Conservation (phyloP, 2,888 invertebrate genomes). For the Hypsopygia costalis region DNA sequence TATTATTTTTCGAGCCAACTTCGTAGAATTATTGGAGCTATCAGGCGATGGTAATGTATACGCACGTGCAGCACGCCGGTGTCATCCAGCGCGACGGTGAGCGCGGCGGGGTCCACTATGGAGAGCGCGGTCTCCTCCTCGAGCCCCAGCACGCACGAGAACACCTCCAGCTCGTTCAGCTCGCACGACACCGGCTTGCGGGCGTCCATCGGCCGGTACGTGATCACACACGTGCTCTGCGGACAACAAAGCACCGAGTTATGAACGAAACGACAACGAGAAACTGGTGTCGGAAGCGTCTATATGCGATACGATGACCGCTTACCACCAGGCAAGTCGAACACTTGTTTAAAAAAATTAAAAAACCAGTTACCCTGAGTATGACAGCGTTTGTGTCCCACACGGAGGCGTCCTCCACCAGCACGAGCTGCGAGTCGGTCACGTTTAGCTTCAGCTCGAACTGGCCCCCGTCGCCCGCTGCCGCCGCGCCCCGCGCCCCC, state of each 20-base stretch:
- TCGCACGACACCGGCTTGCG: constrained; percentile 92
- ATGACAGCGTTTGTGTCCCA: constrained; percentile 97
- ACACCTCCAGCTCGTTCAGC: constrained; percentile 94
- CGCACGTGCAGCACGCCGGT: constrained; percentile 70
- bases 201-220: constrained; percentile 85
- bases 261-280: too few relatives aligned
- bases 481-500: constrained; percentile 17
- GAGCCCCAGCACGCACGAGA: constrained; percentile 93
- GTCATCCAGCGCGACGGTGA: constrained; percentile 85
- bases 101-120: constrained; percentile 95
- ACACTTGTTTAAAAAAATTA: too few relatives aligned
- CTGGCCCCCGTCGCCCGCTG: constrained; percentile 39
- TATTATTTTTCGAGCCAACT: too few relatives aligned
- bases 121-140: constrained; percentile 97
- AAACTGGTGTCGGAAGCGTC: too few relatives aligned
- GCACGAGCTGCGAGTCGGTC: constrained; percentile 96
- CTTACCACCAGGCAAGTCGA: too few relatives aligned
- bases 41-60: constrained; percentile 25
- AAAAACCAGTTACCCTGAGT: constrained; percentile 83
- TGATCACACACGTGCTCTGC: constrained; percentile 92
- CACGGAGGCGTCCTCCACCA: constrained; percentile 94
- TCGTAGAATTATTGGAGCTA: too few relatives aligned
- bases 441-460: constrained; percentile 95
- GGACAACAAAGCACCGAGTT: too few relatives aligned
- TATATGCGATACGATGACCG: too few relatives aligned